Conservation (phyloP, 2,888 invertebrate genomes). For the Hyalella azteca region DNA sequence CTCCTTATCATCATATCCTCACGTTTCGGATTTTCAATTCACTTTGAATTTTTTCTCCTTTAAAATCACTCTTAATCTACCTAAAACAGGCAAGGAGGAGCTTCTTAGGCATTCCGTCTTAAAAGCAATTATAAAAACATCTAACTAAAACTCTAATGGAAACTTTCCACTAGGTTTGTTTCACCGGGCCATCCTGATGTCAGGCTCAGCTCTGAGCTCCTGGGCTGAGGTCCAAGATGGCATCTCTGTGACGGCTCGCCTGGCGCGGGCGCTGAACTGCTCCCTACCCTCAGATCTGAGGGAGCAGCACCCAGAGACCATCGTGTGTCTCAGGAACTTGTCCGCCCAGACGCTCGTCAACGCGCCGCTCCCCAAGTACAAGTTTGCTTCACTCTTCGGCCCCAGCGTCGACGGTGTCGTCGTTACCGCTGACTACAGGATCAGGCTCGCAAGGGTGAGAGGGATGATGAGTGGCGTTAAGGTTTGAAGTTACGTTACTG, state of each 20-base stretch:
- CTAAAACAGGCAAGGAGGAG: no score
- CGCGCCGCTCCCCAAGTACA: slow-evolving; percentile 50
- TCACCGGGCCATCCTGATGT: slow-evolving; percentile 61
- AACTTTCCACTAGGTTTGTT: slow-evolving; percentile 62
- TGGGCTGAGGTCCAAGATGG: slow-evolving; percentile 75
- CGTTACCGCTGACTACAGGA: slow-evolving; percentile 60
- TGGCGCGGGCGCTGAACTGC: slow-evolving; percentile 80
- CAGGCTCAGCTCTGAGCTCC: slow-evolving; percentile 61
- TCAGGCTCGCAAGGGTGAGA: slow-evolving; percentile 51
- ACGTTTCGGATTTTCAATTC: no score
- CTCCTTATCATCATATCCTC: no score
- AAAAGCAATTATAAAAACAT: no score
- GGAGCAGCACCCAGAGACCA: slow-evolving; percentile 56
- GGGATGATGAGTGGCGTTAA: no score
- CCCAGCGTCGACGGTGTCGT: slow-evolving; percentile 88
- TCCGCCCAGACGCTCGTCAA: slow-evolving; percentile 48
- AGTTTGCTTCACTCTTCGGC: slow-evolving; percentile 72
- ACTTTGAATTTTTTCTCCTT: no score
- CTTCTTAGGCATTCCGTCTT: no score
- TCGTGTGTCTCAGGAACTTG: slow-evolving; percentile 56
- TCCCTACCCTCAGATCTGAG: slow-evolving; percentile 55
- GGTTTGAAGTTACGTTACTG: no score
- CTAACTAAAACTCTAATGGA: no score
- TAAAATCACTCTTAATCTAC: no score
- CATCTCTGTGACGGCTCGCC: slow-evolving; percentile 61